phyloP scores from a whole-genome alignment of 1,140 invertebrate genomes.

The Drosophila neocordata region DNA sequence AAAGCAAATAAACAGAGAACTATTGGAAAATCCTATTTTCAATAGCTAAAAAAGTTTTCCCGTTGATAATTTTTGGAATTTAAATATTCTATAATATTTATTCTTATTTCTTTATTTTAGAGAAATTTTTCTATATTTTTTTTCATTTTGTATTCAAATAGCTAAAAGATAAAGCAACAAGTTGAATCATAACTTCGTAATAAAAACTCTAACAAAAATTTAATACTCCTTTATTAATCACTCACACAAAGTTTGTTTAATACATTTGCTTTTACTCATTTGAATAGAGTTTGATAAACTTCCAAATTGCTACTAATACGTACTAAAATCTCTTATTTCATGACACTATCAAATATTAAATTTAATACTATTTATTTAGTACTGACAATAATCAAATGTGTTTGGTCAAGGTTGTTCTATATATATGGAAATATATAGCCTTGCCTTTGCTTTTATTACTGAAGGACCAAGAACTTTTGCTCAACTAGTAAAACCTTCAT shows the following conservation, averaged over 20 bases:
- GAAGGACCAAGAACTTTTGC: not conserved
- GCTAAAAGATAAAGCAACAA: too few species aligned
- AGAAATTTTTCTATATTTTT: too few species aligned
- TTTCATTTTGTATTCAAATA: too few species aligned
- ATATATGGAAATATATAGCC: not conserved
- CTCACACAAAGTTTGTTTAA: not conserved
- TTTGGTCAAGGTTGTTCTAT: not conserved
- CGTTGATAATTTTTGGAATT: too few species aligned
- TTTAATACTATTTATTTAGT: constrained; percentile 2
- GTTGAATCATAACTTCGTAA: too few species aligned
- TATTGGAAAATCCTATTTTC: too few species aligned
- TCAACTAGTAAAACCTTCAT: constrained; percentile 3
- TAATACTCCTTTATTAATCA: not conserved
- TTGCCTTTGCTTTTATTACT: constrained; percentile 5
- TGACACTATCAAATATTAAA: not conserved
- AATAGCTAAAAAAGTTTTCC: too few species aligned
- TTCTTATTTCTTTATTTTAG: too few species aligned
- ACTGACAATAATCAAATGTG: not conserved
- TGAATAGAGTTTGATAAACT: not conserved
- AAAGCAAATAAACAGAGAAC: too few species aligned
- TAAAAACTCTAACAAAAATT: not conserved
- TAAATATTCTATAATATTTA: too few species aligned
- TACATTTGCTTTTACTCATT: not conserved
- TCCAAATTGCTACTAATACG: not conserved
- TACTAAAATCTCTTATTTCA: not conserved